A percentile compares a stretch with the other conserved stretches of the same genome.
Evolutionary conservation across 2,888 invertebrate genomes (phyloP).

Genomic region (Dasysyrphus tricinctus): DNA sequence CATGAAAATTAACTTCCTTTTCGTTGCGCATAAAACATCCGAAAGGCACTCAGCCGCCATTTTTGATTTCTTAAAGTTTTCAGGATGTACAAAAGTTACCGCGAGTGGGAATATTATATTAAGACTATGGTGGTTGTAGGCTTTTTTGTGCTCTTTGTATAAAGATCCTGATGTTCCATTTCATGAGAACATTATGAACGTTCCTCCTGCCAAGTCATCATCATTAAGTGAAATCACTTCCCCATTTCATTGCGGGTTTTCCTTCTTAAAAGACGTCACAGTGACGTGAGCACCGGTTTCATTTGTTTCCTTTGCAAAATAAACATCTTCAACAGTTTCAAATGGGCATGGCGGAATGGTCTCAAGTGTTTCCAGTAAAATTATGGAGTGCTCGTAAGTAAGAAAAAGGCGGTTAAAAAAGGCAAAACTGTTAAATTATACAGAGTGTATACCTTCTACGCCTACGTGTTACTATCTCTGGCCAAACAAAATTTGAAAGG

Average conservation of each 20-base stretch:
- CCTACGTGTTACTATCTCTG: not conserved
- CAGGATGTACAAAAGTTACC: conserved; percentile 2
- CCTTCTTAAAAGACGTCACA: not conserved
- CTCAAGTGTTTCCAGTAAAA: conserved; percentile 22
- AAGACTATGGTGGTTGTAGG: not conserved
- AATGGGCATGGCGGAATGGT: conserved; percentile 19
- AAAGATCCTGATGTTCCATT: not conserved
- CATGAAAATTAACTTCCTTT: conserved; percentile 27
- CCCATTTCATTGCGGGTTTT: conserved; percentile 7
- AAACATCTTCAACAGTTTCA: conserved; percentile 29
- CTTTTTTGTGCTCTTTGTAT: not conserved
- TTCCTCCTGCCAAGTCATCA: conserved; percentile 24
- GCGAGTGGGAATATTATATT: not conserved
- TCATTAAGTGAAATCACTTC: conserved; percentile 33
- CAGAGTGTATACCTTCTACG: conserved; percentile 38
- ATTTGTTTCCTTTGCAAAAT: conserved; percentile 26
- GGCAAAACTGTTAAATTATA: conserved; percentile 58
- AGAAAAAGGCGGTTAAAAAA: conserved; percentile 21
- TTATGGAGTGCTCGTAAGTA: conserved; percentile 1
- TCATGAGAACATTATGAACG: not conserved
- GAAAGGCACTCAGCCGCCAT: not conserved
- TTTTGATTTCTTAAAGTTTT: conserved; percentile 18
- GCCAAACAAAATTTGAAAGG: conserved; percentile 44
- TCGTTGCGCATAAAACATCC: not conserved
- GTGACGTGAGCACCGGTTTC: conserved; percentile 31